Evolutionary conservation across 2,113 vertebrate genomes (phyloP).

Genomic region (Protobothrops flavoviridis): DNA sequence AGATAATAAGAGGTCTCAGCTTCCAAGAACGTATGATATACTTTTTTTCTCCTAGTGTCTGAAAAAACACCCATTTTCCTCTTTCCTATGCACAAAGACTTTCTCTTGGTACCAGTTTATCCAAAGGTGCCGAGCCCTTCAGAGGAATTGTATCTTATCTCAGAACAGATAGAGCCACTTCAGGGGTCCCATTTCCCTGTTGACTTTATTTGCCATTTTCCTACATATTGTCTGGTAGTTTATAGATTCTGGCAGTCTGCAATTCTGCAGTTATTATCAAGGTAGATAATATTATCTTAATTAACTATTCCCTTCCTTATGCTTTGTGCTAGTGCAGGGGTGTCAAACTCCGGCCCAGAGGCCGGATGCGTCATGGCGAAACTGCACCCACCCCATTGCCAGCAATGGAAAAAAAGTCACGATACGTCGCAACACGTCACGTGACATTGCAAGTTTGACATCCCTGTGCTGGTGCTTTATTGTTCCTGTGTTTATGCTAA

Average conservation of each 20-base stretch:
- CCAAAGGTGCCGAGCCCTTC: not conserved
- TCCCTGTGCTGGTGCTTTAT: not conserved
- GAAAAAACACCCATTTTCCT: not conserved
- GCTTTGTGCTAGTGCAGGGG: not conserved
- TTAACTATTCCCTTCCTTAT: not conserved
- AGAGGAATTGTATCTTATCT: not conserved
- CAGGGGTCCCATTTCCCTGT: not conserved
- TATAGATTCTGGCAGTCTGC: not conserved
- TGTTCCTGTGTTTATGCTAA: not conserved
- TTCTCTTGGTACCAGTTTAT: not conserved
- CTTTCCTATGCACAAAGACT: not conserved
- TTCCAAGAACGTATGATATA: not conserved
- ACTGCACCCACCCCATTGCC: too few species aligned
- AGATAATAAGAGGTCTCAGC: not conserved
- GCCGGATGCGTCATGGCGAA: too few species aligned
- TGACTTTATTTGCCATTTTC: not conserved
- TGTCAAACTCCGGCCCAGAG: too few species aligned
- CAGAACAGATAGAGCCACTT: not conserved
- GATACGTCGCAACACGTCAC: too few species aligned
- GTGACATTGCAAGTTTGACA: too few species aligned
- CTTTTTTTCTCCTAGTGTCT: not conserved
- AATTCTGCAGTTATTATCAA: not conserved
- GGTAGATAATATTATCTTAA: not conserved
- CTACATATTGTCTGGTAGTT: not conserved
- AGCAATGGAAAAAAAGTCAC: too few species aligned